These are phyloP conservation scores for Coranthus polyacanthus DNA, from an alignment of 2,797 vertebrate species.

Conservation along the genomic window DNA sequence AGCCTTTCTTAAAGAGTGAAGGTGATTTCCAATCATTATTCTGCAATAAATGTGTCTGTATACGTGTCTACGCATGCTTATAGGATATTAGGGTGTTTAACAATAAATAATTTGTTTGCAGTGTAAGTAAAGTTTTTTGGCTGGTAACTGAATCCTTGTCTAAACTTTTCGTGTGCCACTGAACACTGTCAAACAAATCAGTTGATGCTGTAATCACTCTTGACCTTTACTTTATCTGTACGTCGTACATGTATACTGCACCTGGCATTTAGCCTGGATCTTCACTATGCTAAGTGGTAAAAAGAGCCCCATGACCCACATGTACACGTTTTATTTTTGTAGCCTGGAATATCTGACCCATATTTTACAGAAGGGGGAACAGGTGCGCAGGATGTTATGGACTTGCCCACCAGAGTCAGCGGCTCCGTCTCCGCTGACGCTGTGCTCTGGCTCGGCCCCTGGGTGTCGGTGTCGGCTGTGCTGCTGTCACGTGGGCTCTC, in stretches of 20 bases:
- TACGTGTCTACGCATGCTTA: no score
- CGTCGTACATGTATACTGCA: not conserved
- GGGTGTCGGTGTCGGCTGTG: slow-evolving; percentile 77
- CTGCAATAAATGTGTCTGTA: no score
- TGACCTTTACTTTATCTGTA: slow-evolving; percentile 18
- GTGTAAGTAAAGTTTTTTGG: not conserved
- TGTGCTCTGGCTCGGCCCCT: slow-evolving; percentile 69
- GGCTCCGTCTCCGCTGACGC: slow-evolving; percentile 59
- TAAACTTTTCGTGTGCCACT: not conserved
- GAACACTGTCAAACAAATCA: slow-evolving; percentile 1
- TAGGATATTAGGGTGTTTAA: no score
- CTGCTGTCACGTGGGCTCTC: slow-evolving; percentile 83
- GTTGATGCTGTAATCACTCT: not conserved
- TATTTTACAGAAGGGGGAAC: slow-evolving; percentile 20
- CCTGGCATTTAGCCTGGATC: slow-evolving; percentile 7
- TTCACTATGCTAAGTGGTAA: slow-evolving; percentile 47
- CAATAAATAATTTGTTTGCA: no score
- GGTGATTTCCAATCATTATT: no score
- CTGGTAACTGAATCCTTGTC: not conserved
- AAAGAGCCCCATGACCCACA: slow-evolving; percentile 54
- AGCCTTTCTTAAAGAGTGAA: no score
- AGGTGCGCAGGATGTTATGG: not conserved
- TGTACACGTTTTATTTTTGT: slow-evolving; percentile 55
- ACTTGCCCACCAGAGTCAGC: slow-evolving; percentile 74
- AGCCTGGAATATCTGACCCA: slow-evolving; percentile 65